Conservation (phyloP, 2,888 invertebrate species). For the Meghimatium bilineatum region DNA sequence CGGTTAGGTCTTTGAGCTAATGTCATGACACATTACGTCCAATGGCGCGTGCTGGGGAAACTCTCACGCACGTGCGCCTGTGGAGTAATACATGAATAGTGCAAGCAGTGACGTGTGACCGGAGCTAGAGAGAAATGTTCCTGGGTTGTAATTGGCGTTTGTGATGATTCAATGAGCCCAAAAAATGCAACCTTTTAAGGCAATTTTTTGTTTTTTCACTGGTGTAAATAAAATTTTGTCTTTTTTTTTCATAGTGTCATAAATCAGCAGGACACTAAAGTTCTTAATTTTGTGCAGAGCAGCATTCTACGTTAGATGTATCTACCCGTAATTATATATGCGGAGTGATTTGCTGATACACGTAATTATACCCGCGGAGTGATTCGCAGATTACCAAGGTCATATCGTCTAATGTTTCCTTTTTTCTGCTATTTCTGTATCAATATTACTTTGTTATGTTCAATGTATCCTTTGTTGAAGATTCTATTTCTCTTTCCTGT, state of each 20-base stretch:
- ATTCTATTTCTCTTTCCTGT: neutral
- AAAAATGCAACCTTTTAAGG: neutral
- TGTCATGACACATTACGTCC: constrained; percentile 20
- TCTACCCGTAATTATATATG: neutral
- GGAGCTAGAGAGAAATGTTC: neutral
- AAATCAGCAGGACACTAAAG: neutral
- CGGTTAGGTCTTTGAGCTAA: constrained; percentile 7
- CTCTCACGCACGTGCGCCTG: constrained; percentile 28
- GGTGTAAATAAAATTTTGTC: neutral
- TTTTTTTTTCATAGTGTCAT: neutral
- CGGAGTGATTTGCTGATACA: neutral
- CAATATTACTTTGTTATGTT: neutral
- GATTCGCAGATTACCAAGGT: neutral
- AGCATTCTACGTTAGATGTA: neutral
- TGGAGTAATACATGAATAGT: constrained; percentile 2
- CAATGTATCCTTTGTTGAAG: neutral
- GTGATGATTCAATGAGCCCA: neutral
- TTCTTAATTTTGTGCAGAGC: neutral
- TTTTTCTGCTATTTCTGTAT: neutral
- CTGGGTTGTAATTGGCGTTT: constrained; percentile 17
- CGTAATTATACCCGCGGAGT: neutral
- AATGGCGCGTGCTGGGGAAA: constrained; percentile 10
- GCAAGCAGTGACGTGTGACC: constrained; percentile 22
- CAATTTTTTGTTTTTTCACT: neutral
- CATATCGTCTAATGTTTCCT: neutral